Evolutionary conservation across 2,797 vertebrate species (phyloP), one percentile per base, ranked within the genome.

Genomic region (Glyptemys insculpta): DNA sequence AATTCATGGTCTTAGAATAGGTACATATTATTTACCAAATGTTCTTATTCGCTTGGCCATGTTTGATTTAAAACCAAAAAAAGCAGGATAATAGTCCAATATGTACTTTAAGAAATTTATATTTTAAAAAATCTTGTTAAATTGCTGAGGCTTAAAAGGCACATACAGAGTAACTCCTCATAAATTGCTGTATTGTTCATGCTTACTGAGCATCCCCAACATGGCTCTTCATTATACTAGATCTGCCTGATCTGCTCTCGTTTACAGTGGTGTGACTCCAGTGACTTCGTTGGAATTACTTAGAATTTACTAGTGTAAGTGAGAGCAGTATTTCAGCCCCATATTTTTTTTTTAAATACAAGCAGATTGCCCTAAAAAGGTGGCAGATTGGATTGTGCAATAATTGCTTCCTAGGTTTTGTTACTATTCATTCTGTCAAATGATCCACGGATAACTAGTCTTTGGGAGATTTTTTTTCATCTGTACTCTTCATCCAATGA

Each of bases 401-500:
- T n/a, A 57, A 41, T 74, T 79, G 68, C 54, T 92, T 84, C 81
- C 47, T 54, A 81, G 88, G 91, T 89, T 79, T 47, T 62, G 49
- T 54, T 84, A 31, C 59, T 86, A 10, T 92, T 92, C 86, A 12
- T 81, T 94, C 79, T 88, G 79, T 84, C 81, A 94, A 87, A 31
- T 84, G 80, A 91, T 29, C 87, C 57, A 50, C 5, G 89, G 29
- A 41, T 83, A 88, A 83, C 34, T 62, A 29, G 62, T 68, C 62
- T 68, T 68, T 16, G 49, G 49, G 91, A 53, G 79, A 81, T 80
- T 92, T 90, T 47, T 84, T 80, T 91, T 65, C 57, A 65, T n/a
- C 12, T 87, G 34, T 49, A 41, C 53, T 81, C 89, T 25, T 91
- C 86, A 8, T 47, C 52, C 72, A 44, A 6, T 57, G 25, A 41